These are phyloP conservation scores for Geopemphigus sp. DNA, from an alignment of 1,140 invertebrate species.

Conservation along the genomic window DNA sequence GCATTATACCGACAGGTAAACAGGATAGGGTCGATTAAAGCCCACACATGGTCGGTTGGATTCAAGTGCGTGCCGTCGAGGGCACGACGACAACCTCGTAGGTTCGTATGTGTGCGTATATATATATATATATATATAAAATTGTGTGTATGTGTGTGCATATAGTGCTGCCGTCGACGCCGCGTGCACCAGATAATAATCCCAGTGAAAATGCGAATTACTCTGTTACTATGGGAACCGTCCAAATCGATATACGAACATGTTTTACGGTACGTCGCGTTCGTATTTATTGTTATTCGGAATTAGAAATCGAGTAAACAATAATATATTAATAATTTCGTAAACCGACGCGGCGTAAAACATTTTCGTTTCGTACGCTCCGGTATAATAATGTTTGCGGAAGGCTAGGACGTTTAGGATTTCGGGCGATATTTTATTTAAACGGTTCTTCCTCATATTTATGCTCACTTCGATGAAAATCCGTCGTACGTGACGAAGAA, in stretches of 20 bases:
- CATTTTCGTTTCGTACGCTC: no score
- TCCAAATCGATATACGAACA: slow-evolving; percentile 20
- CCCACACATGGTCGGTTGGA: slow-evolving; percentile 16
- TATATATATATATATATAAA: background rate
- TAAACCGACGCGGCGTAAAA: no score
- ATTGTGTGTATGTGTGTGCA: background rate
- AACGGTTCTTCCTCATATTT: no score
- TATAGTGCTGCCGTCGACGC: background rate
- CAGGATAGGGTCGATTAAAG: slow-evolving; percentile 16
- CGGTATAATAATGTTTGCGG: no score
- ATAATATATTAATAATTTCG: no score
- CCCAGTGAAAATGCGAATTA: slow-evolving; percentile 17
- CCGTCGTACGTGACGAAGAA: no score
- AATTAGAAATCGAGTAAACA: background rate
- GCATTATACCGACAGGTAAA: background rate
- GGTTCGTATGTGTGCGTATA: background rate
- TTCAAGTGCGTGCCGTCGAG: background rate
- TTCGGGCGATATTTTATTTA: no score
- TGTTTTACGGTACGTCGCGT: slow-evolving; percentile 30
- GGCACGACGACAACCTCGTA: background rate
- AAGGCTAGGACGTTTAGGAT: no score
- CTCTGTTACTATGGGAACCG: slow-evolving; percentile 40
- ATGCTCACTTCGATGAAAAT: no score
- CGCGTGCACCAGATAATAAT: slow-evolving; percentile 26
- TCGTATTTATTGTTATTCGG: background rate